These are phyloP conservation scores for Menura novaehollandiae DNA, from an alignment of 2,113 vertebrate genomes.

Conservation along the genomic window DNA sequence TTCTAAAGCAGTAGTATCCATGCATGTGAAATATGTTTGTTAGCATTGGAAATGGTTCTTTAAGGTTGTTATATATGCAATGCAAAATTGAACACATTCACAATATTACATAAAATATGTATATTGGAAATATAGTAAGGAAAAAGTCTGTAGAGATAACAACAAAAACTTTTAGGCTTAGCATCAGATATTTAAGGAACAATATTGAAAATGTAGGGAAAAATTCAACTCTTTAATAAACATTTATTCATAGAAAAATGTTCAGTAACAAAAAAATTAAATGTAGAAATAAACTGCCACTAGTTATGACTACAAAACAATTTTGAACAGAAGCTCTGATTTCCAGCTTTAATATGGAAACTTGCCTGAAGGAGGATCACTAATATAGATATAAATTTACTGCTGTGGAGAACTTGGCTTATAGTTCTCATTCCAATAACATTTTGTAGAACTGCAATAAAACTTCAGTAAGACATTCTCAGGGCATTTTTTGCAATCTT, in stretches of 20 bases:
- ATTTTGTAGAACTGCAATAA: not conserved
- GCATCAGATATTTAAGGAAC: not conserved
- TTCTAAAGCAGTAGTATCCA: not conserved
- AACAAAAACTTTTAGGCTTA: not conserved
- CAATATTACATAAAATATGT: not conserved
- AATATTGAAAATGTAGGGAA: not conserved
- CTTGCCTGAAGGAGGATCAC: not conserved
- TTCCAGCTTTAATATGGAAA: not conserved
- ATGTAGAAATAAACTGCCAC: not conserved
- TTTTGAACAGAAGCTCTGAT: not conserved
- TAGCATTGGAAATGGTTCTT: not conserved
- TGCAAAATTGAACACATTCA: not conserved
- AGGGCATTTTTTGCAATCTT: not conserved
- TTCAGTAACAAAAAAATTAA: not conserved
- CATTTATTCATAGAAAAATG: conserved; percentile 2
- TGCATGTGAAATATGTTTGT: not conserved
- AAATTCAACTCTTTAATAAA: not conserved
- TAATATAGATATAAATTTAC: not conserved
- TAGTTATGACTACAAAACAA: not conserved
- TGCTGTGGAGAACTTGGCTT: not conserved
- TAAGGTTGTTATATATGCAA: not conserved
- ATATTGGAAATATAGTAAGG: not conserved
- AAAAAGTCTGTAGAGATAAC: not conserved
- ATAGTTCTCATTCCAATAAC: not conserved
- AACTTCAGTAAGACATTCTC: not conserved